Conservation (phyloP, 2,888 invertebrate species). For the Callimorpha dominula region DNA sequence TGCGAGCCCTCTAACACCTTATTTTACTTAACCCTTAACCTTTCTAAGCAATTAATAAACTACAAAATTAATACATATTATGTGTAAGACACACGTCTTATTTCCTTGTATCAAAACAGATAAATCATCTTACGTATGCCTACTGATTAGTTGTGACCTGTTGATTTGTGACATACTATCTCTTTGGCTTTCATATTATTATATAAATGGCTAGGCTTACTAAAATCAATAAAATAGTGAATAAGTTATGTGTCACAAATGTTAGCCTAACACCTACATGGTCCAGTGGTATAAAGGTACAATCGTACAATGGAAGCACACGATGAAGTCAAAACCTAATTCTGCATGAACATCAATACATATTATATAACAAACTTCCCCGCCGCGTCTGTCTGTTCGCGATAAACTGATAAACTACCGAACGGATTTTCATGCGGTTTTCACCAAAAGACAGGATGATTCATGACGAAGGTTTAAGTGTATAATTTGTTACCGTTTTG, state of each 20-base stretch:
- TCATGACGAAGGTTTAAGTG: too few species aligned
- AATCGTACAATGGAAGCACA: too few species aligned
- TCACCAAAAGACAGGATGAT: too few species aligned
- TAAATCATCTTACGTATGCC: slow-evolving; percentile 4
- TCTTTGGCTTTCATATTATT: not conserved
- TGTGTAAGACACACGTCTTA: not conserved
- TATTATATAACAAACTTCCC: too few species aligned
- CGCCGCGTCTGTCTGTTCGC: too few species aligned
- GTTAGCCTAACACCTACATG: too few species aligned
- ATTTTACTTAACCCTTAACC: slow-evolving; percentile 2
- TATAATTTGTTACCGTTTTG: too few species aligned
- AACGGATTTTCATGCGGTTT: too few species aligned
- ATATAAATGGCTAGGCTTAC: not conserved
- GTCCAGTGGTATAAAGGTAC: too few species aligned
- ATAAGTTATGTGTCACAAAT: not conserved
- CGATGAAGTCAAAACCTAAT: too few species aligned
- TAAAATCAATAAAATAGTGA: not conserved
- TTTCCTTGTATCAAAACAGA: not conserved
- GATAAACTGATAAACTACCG: too few species aligned
- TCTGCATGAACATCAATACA: too few species aligned
- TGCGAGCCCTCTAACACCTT: not conserved
- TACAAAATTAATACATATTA: not conserved
- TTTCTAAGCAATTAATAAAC: not conserved
- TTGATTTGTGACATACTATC: not conserved
- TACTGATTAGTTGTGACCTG: not conserved